Percentiles rank a stretch among this genome's conserved stretches.
Conservation (phyloP, 30 jellyfish, hydroid and myxozoan species). For the Aurelia aurita region DNA sequence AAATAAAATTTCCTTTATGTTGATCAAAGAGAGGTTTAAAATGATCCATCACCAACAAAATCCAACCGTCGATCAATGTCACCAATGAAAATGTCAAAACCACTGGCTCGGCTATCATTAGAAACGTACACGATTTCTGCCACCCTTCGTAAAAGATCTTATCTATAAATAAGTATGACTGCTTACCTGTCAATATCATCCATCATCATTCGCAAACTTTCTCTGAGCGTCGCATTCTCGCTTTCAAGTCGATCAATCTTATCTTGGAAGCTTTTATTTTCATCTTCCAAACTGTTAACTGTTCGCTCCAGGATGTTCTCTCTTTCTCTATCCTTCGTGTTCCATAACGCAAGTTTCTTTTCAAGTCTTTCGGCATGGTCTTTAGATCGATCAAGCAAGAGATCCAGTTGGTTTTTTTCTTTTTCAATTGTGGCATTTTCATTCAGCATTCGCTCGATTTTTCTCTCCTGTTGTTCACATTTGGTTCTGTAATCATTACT, state of each 20-base stretch:
- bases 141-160: too few species aligned
- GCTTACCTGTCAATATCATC: background rate
- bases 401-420: constrained; percentile 1
- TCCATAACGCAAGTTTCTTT: background rate
- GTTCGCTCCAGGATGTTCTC: constrained; percentile 1
- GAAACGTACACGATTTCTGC: too few species aligned
- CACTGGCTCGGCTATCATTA: too few species aligned
- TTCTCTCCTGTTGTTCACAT: constrained; percentile 5
- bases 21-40: too few species aligned
- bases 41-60: too few species aligned
- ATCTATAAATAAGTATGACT: too few species aligned
- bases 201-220: background rate
- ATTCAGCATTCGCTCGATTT: background rate
- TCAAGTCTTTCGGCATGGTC: background rate
- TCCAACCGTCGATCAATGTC: too few species aligned
- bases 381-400: background rate
- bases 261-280: background rate
- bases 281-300: constrained; percentile 10
- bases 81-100: too few species aligned
- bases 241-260: constrained; percentile 7
- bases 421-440: background rate
- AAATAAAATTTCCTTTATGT: too few species aligned
- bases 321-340: constrained; percentile 12
- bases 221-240: background rate
- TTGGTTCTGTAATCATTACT: background rate